Evolutionary conservation across 2,797 vertebrate species (phyloP).

Genomic region (Iguana delicatissima): DNA sequence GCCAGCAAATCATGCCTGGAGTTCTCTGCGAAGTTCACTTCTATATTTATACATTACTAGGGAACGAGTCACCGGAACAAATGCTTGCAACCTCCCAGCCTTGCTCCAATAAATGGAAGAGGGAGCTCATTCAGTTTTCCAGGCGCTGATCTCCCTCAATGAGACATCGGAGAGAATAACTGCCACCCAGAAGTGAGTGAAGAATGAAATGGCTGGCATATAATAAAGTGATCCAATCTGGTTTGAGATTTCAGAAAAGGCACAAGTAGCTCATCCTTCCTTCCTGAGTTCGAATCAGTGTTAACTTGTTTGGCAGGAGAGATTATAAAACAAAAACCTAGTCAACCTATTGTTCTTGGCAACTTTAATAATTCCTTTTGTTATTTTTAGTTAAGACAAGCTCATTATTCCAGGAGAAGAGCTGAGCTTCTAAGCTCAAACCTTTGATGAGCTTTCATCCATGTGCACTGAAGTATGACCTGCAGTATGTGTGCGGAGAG

Average conservation of each 20-base stretch:
- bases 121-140: conserved; percentile 40
- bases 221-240: conserved; percentile 45
- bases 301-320: conserved; percentile 24
- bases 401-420: conserved; percentile 66
- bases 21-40: neutral
- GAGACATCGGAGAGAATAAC: conserved; percentile 51
- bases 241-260: conserved; percentile 9
- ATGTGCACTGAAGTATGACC: conserved; percentile 72
- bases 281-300: neutral
- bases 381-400: conserved; percentile 65
- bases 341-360: conserved; percentile 38
- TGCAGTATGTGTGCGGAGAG: conserved; percentile 70
- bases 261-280: conserved; percentile 3
- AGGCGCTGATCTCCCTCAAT: conserved; percentile 18
- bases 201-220: conserved; percentile 1
- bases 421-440: conserved; percentile 52
- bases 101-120: conserved; percentile 41
- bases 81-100: conserved; percentile 21
- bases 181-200: conserved; percentile 41
- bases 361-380: conserved; percentile 65
- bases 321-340: conserved; percentile 65
- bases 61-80: neutral
- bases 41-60: neutral
- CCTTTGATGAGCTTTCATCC: conserved; percentile 73
- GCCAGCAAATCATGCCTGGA: neutral